These are phyloP conservation scores for Alligator sinensis DNA, from an alignment of 2,113 vertebrate species.

Conservation along the genomic window DNA sequence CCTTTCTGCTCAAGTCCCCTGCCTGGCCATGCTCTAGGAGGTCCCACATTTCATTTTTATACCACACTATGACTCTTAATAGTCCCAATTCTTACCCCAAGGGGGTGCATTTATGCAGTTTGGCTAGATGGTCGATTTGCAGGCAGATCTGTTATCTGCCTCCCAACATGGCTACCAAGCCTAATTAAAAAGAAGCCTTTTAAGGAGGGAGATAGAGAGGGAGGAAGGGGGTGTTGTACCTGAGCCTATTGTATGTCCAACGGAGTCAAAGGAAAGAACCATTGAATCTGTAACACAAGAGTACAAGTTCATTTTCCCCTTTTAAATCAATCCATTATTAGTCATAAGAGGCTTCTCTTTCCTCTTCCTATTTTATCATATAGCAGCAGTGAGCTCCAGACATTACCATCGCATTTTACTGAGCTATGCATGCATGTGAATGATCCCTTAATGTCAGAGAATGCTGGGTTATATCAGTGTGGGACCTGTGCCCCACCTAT, in stretches of 20 bases:
- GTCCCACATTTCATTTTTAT: accelerated
- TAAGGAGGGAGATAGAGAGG: conserved; percentile 63
- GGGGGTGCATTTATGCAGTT: background rate
- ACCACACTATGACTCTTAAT: background rate
- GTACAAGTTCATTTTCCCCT: conserved; percentile 84
- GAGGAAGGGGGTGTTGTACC: conserved; percentile 85
- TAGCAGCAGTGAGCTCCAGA: background rate
- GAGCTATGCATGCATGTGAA: background rate
- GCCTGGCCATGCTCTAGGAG: background rate
- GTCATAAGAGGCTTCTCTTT: conserved; percentile 7
- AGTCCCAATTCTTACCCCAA: background rate
- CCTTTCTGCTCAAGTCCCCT: background rate
- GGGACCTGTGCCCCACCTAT: background rate
- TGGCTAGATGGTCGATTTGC: background rate
- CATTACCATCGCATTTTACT: conserved; percentile 24
- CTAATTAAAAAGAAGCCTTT: conserved; percentile 56
- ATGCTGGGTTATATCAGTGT: background rate
- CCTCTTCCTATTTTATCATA: background rate
- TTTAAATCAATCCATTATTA: conserved; percentile 23
- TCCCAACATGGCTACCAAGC: conserved; percentile 74
- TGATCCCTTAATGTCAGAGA: background rate
- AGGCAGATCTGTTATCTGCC: conserved; percentile 43
- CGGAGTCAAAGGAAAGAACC: conserved; percentile 89
- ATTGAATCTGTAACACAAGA: conserved; percentile 98
- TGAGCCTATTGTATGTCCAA: conserved; percentile 94